Conservation (phyloP, 2,797 vertebrate species). For the Helarctos malayanus region DNA sequence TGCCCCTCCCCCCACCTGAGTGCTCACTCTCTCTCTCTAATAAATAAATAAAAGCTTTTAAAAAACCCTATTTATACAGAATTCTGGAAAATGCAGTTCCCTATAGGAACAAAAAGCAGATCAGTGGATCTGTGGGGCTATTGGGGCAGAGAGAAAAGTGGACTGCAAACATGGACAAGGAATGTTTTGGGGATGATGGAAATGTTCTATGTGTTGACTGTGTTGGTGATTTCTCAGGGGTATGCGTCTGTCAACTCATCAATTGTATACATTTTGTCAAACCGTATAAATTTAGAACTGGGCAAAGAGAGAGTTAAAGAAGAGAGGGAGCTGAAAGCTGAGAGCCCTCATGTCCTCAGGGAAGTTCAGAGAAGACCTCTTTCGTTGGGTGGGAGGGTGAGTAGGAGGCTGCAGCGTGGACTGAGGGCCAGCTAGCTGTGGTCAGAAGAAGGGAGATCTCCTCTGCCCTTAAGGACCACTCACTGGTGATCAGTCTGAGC, state of each 20-base stretch:
- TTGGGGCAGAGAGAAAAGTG: background rate
- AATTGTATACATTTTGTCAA: background rate
- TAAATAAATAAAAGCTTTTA: background rate
- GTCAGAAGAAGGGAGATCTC: background rate
- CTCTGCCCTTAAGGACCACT: too few species aligned
- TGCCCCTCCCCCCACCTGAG: background rate
- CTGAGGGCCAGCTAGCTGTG: background rate
- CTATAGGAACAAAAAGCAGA: constrained; percentile 33
- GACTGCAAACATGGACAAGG: background rate
- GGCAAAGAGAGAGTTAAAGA: background rate
- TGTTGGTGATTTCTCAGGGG: background rate
- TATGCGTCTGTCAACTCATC: background rate
- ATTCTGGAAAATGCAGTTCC: constrained; percentile 42
- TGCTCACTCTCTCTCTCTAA: background rate
- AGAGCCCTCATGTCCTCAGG: background rate
- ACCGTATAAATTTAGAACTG: background rate
- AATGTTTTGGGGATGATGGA: background rate
- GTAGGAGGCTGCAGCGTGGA: background rate
- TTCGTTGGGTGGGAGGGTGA: background rate
- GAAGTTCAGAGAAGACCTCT: background rate
- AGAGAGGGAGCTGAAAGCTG: background rate
- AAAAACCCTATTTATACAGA: constrained; percentile 6
- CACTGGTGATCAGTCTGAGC: background rate
- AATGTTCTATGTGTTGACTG: background rate
- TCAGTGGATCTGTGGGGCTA: background rate